A percentile compares a stretch with the other conserved stretches of the same genome.
These are phyloP conservation scores for Myrmecobius fasciatus DNA, from an alignment of 2,113 vertebrate species.

Conservation along the genomic window DNA sequence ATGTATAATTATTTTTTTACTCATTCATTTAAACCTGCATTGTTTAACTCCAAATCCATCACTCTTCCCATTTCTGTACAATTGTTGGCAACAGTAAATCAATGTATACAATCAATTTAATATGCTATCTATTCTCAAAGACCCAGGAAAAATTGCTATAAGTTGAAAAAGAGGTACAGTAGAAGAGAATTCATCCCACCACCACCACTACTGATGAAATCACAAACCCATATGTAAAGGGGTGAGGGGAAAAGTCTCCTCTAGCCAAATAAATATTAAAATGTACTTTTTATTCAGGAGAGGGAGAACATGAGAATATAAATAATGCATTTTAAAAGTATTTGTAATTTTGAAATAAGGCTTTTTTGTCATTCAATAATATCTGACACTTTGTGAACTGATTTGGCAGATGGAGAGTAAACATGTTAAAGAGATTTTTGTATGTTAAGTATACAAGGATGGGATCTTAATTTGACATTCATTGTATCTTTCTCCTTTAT, in stretches of 20 bases:
- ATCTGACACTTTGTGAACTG: too few species aligned
- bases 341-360: neutral
- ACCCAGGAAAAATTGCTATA: neutral
- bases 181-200: neutral
- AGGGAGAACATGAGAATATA: neutral
- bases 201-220: neutral
- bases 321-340: neutral
- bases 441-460: neutral
- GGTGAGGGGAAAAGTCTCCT: neutral
- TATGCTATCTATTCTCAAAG: slow-evolving; percentile 3
- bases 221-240: neutral
- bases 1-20: neutral
- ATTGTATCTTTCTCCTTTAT: neutral
- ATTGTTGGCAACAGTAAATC: neutral
- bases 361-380: too few species aligned
- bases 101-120: neutral
- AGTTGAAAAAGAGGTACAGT: neutral
- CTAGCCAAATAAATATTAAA: neutral
- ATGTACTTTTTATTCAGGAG: neutral
- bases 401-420: too few species aligned
- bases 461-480: neutral
- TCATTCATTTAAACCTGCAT: neutral
- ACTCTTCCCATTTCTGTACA: neutral
- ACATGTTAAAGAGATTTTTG: neutral
- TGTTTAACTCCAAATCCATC: neutral